Percentiles rank a stretch among this genome's conserved stretches.
Conservation (phyloP, 2,797 vertebrate genomes). For the Anniella stebbinsi region DNA sequence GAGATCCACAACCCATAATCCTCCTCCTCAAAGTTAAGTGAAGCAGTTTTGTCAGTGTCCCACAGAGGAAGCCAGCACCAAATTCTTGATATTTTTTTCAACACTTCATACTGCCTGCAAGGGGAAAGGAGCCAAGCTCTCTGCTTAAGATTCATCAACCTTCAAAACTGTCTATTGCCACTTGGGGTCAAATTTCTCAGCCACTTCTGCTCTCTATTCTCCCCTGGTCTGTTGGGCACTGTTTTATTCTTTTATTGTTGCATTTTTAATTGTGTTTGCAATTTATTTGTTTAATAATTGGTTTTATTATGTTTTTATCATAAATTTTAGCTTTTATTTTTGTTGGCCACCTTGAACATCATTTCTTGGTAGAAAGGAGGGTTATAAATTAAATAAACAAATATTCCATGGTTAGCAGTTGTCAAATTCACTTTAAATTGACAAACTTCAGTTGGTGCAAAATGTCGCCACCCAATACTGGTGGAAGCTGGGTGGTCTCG, state of each 20-base stretch:
- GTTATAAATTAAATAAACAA: no score
- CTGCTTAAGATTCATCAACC: neutral
- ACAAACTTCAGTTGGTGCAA: no score
- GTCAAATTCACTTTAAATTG: neutral
- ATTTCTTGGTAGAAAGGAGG: no score
- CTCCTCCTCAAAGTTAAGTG: neutral
- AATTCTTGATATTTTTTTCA: neutral
- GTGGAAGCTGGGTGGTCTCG: neutral
- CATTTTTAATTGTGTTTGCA: no score
- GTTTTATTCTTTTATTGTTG: no score
- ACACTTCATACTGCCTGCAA: neutral
- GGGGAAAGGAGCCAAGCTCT: neutral
- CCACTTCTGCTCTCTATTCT: neutral
- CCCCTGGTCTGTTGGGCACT: no score
- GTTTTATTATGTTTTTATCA: no score
- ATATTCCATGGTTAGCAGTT: neutral
- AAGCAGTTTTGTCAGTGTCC: neutral
- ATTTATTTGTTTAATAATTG: no score
- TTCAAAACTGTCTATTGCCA: neutral
- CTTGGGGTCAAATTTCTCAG: neutral
- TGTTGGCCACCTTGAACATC: no score
- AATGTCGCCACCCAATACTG: neutral
- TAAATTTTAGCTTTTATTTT: no score
- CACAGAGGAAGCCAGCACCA: neutral
- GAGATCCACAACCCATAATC: neutral